These are phyloP conservation scores for Synchiropus splendidus DNA, from an alignment of 2,113 vertebrate genomes.

Conservation along the genomic window DNA sequence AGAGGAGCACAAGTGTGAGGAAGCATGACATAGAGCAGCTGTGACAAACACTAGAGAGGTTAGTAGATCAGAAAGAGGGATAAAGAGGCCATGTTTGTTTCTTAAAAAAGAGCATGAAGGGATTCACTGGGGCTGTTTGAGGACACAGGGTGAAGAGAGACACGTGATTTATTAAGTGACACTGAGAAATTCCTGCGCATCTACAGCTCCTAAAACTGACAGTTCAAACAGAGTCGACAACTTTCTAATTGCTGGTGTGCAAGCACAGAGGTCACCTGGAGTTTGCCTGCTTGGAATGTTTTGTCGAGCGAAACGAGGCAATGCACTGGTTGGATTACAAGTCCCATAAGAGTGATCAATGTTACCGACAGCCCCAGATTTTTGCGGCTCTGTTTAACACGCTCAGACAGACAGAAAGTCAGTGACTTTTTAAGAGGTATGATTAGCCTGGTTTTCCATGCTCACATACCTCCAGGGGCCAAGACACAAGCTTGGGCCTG, in stretches of 20 bases:
- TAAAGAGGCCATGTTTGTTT: constrained; percentile 19
- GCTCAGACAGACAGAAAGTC: constrained; percentile 26
- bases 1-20: constrained; percentile 18
- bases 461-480: constrained; percentile 51
- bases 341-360: no score
- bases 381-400: constrained; percentile 1
- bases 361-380: neutral
- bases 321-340: no score
- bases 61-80: constrained; percentile 10
- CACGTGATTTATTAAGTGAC: no score
- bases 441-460: constrained; percentile 42
- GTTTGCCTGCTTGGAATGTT: constrained; percentile 8
- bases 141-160: no score
- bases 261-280: constrained; percentile 7
- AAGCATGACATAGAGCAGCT: no score
- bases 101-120: no score
- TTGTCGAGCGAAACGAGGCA: no score
- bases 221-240: no score
- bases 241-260: constrained; percentile 15
- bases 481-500: constrained; percentile 58
- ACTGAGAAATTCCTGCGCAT: neutral
- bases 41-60: no score
- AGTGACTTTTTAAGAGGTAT: constrained; percentile 45
- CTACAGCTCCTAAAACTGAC: constrained; percentile 10
- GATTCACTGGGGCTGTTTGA: no score